A percentile compares a stretch with the other conserved stretches of the same genome.
These are phyloP conservation scores for Philotrypesis tridentata DNA, from an alignment of 1,140 invertebrate species.

Conservation along the genomic window DNA sequence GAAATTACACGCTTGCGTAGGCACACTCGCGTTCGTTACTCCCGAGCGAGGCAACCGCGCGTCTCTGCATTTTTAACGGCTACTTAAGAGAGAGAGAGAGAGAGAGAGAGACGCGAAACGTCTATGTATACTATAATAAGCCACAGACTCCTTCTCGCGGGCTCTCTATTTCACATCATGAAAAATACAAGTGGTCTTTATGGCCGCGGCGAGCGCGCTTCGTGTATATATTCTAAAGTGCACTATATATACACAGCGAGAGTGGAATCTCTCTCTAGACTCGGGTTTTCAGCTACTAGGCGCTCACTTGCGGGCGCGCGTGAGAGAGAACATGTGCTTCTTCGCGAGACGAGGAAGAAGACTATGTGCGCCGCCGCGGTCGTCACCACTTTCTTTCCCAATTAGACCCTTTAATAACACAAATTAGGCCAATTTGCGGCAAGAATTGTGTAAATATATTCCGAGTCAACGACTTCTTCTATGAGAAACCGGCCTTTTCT, in stretches of 20 bases:
- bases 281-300: not conserved
- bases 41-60: no score
- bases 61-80: not conserved
- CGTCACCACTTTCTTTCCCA: conserved; percentile 62
- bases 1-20: no score
- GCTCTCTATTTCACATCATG: not conserved
- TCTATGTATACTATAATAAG: not conserved
- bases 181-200: conserved; percentile 21
- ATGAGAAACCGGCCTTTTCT: no score
- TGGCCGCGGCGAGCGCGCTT: not conserved
- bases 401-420: conserved; percentile 62
- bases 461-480: conserved; percentile 54
- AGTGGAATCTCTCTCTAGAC: conserved; percentile 19
- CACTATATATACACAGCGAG: not conserved
- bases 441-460: no score
- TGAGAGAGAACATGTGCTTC: not conserved
- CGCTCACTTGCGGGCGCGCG: not conserved
- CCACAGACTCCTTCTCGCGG: not conserved
- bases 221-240: not conserved
- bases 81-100: not conserved
- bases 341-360: not conserved
- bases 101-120: not conserved
- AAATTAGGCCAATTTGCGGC: conserved; percentile 63
- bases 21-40: not conserved
- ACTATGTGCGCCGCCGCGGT: not conserved